Evolutionary conservation across 2,797 vertebrate genomes (phyloP).

Genomic region (Pogoniulus pusillus): DNA sequence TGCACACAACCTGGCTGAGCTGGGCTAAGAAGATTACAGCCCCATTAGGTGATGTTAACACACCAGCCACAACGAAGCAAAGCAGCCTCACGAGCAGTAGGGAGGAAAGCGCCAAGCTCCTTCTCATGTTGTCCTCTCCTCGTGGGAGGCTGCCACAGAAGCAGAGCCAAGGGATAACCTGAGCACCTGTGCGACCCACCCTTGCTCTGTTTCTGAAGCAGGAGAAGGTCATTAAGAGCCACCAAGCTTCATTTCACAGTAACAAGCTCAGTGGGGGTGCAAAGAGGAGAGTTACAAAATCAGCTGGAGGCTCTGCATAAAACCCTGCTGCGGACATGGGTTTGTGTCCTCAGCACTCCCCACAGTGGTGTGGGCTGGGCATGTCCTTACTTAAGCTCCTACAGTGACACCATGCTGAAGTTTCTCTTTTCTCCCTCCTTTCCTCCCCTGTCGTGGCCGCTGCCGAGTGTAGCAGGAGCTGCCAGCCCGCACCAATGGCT

Average conservation of each 20-base stretch:
- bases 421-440: background rate
- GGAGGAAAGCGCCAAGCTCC: background rate
- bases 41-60: background rate
- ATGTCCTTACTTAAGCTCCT: background rate
- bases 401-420: fast-evolving
- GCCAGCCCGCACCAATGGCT: slow-evolving; percentile 78
- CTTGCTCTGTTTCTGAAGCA: background rate
- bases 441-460: background rate
- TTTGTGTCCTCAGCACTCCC: background rate
- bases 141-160: background rate
- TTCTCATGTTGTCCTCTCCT: background rate
- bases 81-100: background rate
- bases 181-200: fast-evolving
- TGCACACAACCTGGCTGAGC: background rate
- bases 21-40: slow-evolving; percentile 53
- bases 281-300: background rate
- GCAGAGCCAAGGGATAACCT: background rate
- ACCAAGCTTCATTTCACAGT: background rate
- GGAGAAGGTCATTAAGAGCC: background rate
- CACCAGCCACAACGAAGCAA: background rate
- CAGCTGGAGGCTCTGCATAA: slow-evolving; percentile 2
- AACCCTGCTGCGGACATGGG: background rate
- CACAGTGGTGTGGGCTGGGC: background rate
- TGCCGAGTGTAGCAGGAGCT: slow-evolving; percentile 83
- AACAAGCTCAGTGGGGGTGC: background rate